phyloP scores from a whole-genome alignment of 37 sponge, comb jelly and placozoan genomes.

The Aplysina aerophoba region DNA sequence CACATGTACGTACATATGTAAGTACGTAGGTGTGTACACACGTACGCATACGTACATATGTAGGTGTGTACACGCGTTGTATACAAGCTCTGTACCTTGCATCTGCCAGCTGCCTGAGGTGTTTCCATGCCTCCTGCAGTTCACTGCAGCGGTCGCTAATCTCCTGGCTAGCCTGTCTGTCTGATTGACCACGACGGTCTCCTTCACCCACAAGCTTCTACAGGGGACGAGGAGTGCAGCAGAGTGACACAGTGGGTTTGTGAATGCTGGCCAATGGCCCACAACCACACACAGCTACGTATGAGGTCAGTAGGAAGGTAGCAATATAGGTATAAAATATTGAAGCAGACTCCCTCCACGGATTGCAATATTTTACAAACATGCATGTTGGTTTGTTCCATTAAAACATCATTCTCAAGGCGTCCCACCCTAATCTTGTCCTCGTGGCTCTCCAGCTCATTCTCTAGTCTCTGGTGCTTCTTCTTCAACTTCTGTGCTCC shows the following conservation, averaged over 20 bases:
- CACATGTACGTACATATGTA: too few relatives aligned
- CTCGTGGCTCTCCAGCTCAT: conserved; percentile 75
- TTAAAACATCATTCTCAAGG: too few relatives aligned
- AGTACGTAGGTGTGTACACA: too few relatives aligned
- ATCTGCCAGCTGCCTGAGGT: conserved; percentile 46
- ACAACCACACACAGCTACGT: too few relatives aligned
- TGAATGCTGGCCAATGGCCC: not conserved
- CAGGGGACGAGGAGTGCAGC: not conserved
- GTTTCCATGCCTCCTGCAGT: conserved; percentile 65
- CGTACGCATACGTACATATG: too few relatives aligned
- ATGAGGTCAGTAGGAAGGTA: too few relatives aligned
- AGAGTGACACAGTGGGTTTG: not conserved
- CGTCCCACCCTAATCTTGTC: conserved; percentile 37
- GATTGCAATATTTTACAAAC: too few relatives aligned
- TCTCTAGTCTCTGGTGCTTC: conserved; percentile 80
- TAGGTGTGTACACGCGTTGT: too few relatives aligned
- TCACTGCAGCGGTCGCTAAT: conserved; percentile 62
- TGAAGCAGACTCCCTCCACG: too few relatives aligned
- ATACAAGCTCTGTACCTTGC: conserved; percentile 55
- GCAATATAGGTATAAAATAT: too few relatives aligned
- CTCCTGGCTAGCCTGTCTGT: conserved; percentile 14
- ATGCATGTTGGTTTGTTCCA: too few relatives aligned
- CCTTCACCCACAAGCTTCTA: conserved; percentile 50
- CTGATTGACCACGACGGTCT: conserved; percentile 38
- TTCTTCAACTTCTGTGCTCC: conserved; percentile 83